Evolutionary conservation across 30 jellyfish, hydroid and myxozoan species (phyloP).

Genomic region (Morbakka virulenta): DNA sequence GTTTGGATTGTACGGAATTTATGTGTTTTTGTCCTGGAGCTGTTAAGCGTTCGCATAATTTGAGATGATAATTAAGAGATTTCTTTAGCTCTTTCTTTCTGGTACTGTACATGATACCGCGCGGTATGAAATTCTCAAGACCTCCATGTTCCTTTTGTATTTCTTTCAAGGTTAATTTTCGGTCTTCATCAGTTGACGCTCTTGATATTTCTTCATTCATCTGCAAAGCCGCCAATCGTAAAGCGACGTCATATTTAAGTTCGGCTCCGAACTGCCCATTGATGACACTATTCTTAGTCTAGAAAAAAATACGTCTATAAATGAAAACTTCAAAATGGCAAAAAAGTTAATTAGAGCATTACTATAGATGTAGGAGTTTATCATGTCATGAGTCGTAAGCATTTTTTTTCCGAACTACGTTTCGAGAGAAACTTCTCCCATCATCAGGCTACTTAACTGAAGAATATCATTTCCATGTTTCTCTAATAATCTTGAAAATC

Average conservation of each 20-base stretch:
- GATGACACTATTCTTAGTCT: slow-evolving; percentile 61
- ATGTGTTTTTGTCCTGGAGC: slow-evolving; percentile 62
- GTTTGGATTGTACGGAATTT: slow-evolving; percentile 55
- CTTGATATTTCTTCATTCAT: slow-evolving; percentile 52
- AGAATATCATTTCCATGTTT: no score
- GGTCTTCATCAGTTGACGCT: slow-evolving; percentile 27
- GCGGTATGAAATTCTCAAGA: slow-evolving; percentile 55
- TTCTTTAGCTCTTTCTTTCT: slow-evolving; percentile 55
- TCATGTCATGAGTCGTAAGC: no score
- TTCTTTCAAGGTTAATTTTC: slow-evolving; percentile 46
- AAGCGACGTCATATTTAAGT: slow-evolving; percentile 50
- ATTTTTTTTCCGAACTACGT: no score
- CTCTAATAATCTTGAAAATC: no score
- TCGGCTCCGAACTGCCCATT: slow-evolving; percentile 65
- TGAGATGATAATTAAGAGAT: slow-evolving; percentile 33
- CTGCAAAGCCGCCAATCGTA: slow-evolving; percentile 69
- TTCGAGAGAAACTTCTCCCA: no score
- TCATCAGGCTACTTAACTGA: no score
- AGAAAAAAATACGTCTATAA: neutral
- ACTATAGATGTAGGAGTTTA: no score
- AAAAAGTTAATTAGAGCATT: no score
- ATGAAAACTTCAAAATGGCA: neutral
- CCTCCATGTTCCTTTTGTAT: slow-evolving; percentile 62
- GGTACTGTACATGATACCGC: slow-evolving; percentile 13
- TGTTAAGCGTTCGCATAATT: slow-evolving; percentile 31